phyloP scores from a whole-genome alignment of 2,888 invertebrate genomes.

The Pristionchus arcanus region DNA sequence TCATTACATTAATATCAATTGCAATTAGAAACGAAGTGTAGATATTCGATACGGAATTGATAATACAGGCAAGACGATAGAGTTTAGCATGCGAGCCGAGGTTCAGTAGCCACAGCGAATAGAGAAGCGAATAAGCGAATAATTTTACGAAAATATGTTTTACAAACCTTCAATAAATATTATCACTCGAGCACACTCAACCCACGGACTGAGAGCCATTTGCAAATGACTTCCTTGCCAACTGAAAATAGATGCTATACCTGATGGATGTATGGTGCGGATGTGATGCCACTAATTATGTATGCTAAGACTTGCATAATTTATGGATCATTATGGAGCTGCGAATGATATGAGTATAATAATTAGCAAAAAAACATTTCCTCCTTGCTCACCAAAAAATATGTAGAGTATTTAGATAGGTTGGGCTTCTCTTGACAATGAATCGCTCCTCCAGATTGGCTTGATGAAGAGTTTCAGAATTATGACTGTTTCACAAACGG shows the following conservation, averaged over 20 bases:
- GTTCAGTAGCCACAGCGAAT: not conserved
- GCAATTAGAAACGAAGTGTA: not conserved
- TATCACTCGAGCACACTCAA: not conserved
- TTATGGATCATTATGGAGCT: not conserved
- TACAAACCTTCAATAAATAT: not conserved
- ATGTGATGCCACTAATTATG: not conserved
- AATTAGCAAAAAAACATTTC: too few relatives aligned
- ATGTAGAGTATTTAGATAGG: too few relatives aligned
- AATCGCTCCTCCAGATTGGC: too few relatives aligned
- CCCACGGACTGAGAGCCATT: not conserved
- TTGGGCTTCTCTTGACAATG: too few relatives aligned
- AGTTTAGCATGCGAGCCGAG: not conserved
- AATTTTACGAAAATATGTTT: not conserved
- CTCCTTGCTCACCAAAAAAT: too few relatives aligned
- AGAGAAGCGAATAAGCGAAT: not conserved
- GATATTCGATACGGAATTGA: not conserved
- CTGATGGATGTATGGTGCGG: not conserved
- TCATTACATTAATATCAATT: not conserved
- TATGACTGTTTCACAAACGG: too few relatives aligned
- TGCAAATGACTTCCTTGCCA: not conserved
- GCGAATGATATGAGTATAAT: not conserved
- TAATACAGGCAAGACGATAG: not conserved
- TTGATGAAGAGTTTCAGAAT: too few relatives aligned
- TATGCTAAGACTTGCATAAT: not conserved
- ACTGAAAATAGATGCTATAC: not conserved